Conservation (phyloP, 2,113 vertebrate species). For the Callionymus lyra region DNA sequence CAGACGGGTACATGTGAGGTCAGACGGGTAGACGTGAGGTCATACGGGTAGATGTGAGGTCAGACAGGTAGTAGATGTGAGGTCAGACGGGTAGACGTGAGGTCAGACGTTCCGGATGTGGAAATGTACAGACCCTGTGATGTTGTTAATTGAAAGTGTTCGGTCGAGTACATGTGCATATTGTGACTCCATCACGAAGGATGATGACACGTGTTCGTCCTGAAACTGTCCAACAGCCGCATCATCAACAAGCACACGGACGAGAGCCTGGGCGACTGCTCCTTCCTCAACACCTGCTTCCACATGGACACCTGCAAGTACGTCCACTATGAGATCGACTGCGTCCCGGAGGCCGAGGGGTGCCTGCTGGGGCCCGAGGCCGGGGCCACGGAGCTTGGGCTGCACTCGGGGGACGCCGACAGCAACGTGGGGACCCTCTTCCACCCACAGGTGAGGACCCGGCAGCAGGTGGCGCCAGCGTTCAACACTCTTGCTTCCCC, state of each 20-base stretch:
- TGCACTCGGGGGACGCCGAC: conserved; percentile 69
- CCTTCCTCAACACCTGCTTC: conserved; percentile 92
- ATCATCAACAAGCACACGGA: conserved; percentile 93
- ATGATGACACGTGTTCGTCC: too few relatives aligned
- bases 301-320: conserved; percentile 96
- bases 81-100: too few relatives aligned
- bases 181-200: too few relatives aligned
- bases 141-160: too few relatives aligned
- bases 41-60: too few relatives aligned
- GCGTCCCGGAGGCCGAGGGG: conserved; percentile 69
- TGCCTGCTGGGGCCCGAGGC: conserved; percentile 57
- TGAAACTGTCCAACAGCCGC: conserved; percentile 40
- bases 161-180: too few relatives aligned
- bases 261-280: conserved; percentile 87
- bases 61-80: too few relatives aligned
- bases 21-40: too few relatives aligned
- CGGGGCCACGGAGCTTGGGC: conserved; percentile 66
- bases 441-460: conserved; percentile 75
- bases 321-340: conserved; percentile 89
- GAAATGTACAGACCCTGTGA: too few relatives aligned
- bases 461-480: not conserved
- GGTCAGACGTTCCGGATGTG: too few relatives aligned
- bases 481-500: too few relatives aligned
- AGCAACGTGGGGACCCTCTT: conserved; percentile 81
- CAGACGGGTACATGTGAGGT: too few relatives aligned